Conservation (phyloP, 2,797 vertebrate genomes). For the Poecilia picta region DNA sequence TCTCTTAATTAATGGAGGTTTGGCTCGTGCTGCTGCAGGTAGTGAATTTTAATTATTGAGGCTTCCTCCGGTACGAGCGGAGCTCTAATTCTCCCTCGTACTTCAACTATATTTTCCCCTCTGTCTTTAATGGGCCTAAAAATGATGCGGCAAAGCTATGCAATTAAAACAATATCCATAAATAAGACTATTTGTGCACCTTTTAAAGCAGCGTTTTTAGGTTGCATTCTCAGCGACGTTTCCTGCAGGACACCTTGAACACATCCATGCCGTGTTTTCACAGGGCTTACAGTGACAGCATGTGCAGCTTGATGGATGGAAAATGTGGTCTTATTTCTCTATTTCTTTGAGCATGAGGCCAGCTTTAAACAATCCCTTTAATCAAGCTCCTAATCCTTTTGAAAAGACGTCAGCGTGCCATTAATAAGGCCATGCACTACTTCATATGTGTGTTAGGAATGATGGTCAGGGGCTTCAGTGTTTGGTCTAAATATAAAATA, state of each 20-base stretch:
- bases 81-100: conserved; percentile 10
- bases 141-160: not conserved
- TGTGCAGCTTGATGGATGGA: conserved; percentile 45
- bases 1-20: conserved; percentile 83
- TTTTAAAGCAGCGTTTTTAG: not conserved
- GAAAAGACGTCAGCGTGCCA: conserved; percentile 74
- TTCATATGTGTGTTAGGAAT: conserved; percentile 67
- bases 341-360: conserved; percentile 71
- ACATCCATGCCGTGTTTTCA: conserved; percentile 9
- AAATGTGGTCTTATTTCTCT: conserved; percentile 66
- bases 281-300: conserved; percentile 32
- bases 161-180: not conserved
- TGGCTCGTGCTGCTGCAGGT: conserved; percentile 76
- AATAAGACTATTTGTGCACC: not conserved
- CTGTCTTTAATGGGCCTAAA: not conserved
- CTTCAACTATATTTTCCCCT: not conserved
- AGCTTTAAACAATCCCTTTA: conserved; percentile 77
- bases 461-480: conserved; percentile 34
- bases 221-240: not conserved
- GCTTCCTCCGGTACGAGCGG: not conserved
- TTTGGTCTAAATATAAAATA: not conserved
- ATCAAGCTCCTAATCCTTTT: conserved; percentile 79
- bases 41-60: conserved; percentile 67
- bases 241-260: conserved; percentile 6
- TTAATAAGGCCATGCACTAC: conserved; percentile 67